Conservation (phyloP, 2,113 vertebrate species). For the Saimiri boliviensis region DNA sequence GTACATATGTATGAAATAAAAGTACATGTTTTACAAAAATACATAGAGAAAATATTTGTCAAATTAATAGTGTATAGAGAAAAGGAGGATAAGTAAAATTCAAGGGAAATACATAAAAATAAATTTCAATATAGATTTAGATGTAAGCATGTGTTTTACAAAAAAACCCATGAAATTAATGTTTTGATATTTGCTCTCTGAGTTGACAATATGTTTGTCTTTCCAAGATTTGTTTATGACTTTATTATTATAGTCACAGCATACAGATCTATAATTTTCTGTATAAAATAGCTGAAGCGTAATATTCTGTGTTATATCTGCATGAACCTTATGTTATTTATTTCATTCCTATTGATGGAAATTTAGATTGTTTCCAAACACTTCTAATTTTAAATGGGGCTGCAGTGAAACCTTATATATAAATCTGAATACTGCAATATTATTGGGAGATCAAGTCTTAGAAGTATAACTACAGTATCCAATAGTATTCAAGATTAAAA, state of each 20-base stretch:
- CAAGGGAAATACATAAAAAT: neutral
- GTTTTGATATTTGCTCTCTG: neutral
- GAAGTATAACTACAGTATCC: neutral
- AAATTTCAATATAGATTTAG: neutral
- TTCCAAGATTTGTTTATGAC: neutral
- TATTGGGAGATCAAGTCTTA: neutral
- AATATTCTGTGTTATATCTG: neutral
- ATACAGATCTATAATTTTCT: neutral
- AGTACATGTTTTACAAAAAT: neutral
- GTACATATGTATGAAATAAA: neutral
- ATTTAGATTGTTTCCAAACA: neutral
- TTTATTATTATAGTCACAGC: neutral
- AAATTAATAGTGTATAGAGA: neutral
- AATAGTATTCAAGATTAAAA: neutral
- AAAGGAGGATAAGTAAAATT: neutral
- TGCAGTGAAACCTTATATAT: neutral
- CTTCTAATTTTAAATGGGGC: neutral
- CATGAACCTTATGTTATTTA: neutral
- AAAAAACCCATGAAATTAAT: neutral
- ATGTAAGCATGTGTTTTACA: too few species aligned
- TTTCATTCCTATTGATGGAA: neutral
- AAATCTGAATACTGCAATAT: neutral
- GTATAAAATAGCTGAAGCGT: neutral
- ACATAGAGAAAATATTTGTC: neutral
- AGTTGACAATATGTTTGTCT: neutral